Base-by-base conservation (phyloP, 2,797 vertebrate genomes). In the Tokudaia muenninki region DNA sequence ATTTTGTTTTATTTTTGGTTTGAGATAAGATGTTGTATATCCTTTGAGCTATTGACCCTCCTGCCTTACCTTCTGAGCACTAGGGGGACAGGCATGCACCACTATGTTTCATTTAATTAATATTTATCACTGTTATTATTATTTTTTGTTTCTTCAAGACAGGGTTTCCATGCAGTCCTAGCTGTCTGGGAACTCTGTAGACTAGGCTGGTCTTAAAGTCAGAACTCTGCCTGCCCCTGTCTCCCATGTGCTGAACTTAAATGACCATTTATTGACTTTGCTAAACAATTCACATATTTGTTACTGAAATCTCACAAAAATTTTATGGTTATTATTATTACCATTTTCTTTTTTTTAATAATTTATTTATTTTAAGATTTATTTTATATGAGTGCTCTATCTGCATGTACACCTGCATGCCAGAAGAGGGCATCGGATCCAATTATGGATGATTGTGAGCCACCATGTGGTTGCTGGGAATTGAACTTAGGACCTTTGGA, bases 241-340 rank as follows among this genome's bases (percentile, higher is more conserved):
- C n/a, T 75, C 26, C 70, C 22, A 29, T 22, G 26, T 44, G 26
- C 37, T 75, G 70, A 52, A 57, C 52, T 88, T 75, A 59, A 78
- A 83, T 61, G 21, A 44, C 65, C 75, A 65, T 21, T 94, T 82
- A 81, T 21, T 90, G 19, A 94, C 83, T 57, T 63, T 84, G 41
- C 74, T 95, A 91, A 91, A 44, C 52, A 83, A 90, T 90, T 90
- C 29, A 87, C n/a, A 81, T 90, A 59, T n/a, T 83, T 92, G 34
- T 87, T 57, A 78, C 44, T 87, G 29, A 94, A 96, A 41, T 70
- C 75, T 94, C 70, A 91, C 19, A 79, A 63, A 59, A 22, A 29
- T 22, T 55, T 4, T 75, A 41, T 34, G 22, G 37, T 87, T 75
- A 74, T 47, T 55, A 57, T 84, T 74, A 65, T 55, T 13, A 10